Percentiles rank a stretch among this genome's conserved stretches.
phyloP scores from a whole-genome alignment of 1,140 invertebrate genomes.

The Lethrus apterus region DNA sequence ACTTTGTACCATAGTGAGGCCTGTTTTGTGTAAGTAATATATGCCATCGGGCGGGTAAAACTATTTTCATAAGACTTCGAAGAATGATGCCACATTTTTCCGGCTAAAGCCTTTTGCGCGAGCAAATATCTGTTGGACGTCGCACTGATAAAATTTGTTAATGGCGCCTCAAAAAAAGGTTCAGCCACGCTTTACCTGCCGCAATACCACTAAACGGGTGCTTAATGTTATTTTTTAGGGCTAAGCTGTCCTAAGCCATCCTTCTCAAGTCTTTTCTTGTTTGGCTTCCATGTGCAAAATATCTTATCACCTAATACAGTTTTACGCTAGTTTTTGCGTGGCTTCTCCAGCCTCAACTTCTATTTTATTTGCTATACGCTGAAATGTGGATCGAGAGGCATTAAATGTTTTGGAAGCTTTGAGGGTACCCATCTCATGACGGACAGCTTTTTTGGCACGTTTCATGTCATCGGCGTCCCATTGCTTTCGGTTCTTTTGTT shows the following conservation, averaged over 20 bases:
- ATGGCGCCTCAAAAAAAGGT: conserved; percentile 21
- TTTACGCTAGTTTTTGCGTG: too few species aligned
- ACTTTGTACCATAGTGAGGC: conserved; percentile 30
- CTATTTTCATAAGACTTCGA: conserved; percentile 26
- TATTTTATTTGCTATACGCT: too few species aligned
- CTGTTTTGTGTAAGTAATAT: conserved; percentile 38
- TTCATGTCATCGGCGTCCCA: too few species aligned
- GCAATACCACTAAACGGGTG: conserved; percentile 13
- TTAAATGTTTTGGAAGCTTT: too few species aligned
- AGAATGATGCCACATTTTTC: conserved; percentile 32
- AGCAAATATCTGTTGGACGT: conserved; percentile 28
- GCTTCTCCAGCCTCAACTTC: too few species aligned
- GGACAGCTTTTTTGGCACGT: too few species aligned
- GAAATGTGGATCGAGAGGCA: too few species aligned
- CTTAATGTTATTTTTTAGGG: conserved; percentile 21
- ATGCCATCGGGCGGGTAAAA: conserved; percentile 28
- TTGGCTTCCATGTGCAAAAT: not conserved
- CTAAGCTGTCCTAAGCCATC: conserved; percentile 24
- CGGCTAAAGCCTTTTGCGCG: conserved; percentile 32
- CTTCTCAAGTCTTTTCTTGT: conserved; percentile 8
- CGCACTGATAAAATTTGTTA: conserved; percentile 24
- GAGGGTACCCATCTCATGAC: too few species aligned
- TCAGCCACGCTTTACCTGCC: conserved; percentile 20
- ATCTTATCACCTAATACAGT: too few species aligned
- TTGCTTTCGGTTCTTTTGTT: too few species aligned